Evolutionary conservation across 2,797 vertebrate genomes (phyloP).

Genomic region (Tapirus indicus): DNA sequence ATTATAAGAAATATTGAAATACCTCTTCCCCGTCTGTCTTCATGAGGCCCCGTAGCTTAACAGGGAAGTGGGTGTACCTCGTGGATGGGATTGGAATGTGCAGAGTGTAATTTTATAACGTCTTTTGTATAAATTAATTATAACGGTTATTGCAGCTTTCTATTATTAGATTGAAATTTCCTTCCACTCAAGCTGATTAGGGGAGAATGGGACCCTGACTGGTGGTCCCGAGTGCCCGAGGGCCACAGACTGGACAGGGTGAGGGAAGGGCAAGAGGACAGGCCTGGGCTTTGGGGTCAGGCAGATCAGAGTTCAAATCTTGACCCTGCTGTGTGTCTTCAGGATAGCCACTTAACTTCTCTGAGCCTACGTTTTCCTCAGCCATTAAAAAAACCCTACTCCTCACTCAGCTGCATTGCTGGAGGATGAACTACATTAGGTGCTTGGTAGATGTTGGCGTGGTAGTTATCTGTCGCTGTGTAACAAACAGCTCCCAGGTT

Average conservation of each 20-base stretch:
- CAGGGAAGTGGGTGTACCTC: constrained; percentile 84
- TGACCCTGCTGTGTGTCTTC: neutral
- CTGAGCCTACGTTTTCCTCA: neutral
- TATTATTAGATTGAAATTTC: constrained; percentile 88
- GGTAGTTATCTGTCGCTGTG: rapidly evolving
- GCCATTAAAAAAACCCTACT: neutral
- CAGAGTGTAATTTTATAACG: constrained; percentile 88
- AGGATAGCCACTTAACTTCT: neutral
- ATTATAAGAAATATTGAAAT: constrained; percentile 92
- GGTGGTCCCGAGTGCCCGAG: neutral
- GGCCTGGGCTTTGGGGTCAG: neutral
- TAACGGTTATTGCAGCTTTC: constrained; percentile 88
- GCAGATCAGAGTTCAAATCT: neutral
- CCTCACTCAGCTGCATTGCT: rapidly evolving
- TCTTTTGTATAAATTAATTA: constrained; percentile 92
- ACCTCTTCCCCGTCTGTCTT: constrained; percentile 85
- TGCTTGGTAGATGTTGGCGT: rapidly evolving
- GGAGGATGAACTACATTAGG: neutral
- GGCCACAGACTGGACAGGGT: neutral
- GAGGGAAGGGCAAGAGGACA: neutral
- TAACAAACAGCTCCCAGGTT: neutral
- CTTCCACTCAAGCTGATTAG: constrained; percentile 80
- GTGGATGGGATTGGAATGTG: constrained; percentile 84
- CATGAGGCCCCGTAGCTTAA: constrained; percentile 85
- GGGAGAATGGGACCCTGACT: constrained; percentile 75